Evolutionary conservation across 2,113 vertebrate species (phyloP).

Genomic region (Notechis scutatus): DNA sequence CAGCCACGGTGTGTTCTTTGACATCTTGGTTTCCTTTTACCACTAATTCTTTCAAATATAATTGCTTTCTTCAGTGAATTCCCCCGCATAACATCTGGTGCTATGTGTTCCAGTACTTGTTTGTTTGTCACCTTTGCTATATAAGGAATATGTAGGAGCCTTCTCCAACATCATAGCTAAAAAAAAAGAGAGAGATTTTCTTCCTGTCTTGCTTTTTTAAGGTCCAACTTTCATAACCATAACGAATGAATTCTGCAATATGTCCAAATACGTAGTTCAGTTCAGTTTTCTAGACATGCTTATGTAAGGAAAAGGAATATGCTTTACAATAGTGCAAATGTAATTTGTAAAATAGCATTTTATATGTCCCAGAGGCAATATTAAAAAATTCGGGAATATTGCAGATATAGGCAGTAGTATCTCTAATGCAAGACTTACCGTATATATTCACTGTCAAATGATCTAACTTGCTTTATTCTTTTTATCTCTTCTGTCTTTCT

Average conservation of each 20-base stretch:
- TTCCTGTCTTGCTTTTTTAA: not conserved
- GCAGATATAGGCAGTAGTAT: slow-evolving; percentile 40
- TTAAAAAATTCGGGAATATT: slow-evolving; percentile 40
- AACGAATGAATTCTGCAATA: not conserved
- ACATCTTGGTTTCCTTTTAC: not conserved
- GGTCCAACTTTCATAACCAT: not conserved
- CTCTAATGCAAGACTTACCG: slow-evolving; percentile 57
- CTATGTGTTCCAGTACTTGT: not conserved
- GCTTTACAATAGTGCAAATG: slow-evolving; percentile 14
- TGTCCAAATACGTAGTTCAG: not conserved
- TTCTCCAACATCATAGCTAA: not conserved
- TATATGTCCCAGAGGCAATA: slow-evolving; percentile 31
- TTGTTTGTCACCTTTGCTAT: not conserved
- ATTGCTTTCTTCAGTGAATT: not conserved
- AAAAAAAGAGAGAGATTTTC: not conserved
- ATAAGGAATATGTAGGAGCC: not conserved
- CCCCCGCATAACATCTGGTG: not conserved
- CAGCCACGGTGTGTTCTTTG: no score
- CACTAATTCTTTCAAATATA: not conserved
- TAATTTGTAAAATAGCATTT: slow-evolving; percentile 17
- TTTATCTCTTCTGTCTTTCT: not conserved
- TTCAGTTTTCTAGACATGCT: not conserved
- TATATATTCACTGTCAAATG: slow-evolving; percentile 49
- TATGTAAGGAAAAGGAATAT: not conserved
- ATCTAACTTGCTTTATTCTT: slow-evolving; percentile 6